Evolutionary conservation across 2,797 vertebrate genomes (phyloP), one percentile per base, ranked within the genome.

Genomic region (Characodon lateralis): DNA sequence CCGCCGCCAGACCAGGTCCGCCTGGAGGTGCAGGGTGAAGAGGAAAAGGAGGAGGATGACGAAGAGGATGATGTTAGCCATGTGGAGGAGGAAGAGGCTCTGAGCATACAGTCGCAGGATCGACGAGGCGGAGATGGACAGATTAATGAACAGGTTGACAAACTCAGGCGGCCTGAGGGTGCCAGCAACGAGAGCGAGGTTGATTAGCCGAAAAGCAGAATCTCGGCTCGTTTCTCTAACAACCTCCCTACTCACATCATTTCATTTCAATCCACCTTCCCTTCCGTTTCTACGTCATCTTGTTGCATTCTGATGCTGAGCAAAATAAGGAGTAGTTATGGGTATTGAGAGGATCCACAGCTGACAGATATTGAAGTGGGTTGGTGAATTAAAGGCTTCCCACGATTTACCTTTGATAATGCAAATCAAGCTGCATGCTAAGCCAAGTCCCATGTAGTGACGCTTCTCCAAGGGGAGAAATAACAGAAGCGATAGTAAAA

Each of bases 121-220:
- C 96, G 97, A 20, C 94, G 96, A 87, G 98, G 98, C 5, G 98
- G 98, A 1, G 98, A 99, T 0, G 98, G 98, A 93, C 98, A 99
- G 93, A 98, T 99, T 92, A 98, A 98, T 0, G 98, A 99, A 95
- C 98, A 97, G 77, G 98, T 98, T 89, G 98, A 99, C 85, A 99
- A 99, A 94, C 96, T 98, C 84, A 95, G 97, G 85, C 95, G 97
- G 84, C 98, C 98, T 0, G 98, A 98, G 88, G 98, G 97, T 1
- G 98, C 98, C 84, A 98, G 97, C 94, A 98, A 98, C 0, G 98
- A 99, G 92, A 96, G 93, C 0, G 97, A 97, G 94, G 96, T 98
- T 88, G 96, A 97, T 96, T 99, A 97, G 94, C 85, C n/a, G 0
- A 39, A 69, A 7, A 76, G 72, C 69, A 71, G 26, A 78, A 82